Evolutionary conservation across 2,888 invertebrate genomes (phyloP), one percentile per base, ranked within the genome.

Genomic region (Smittia aterrima): DNA sequence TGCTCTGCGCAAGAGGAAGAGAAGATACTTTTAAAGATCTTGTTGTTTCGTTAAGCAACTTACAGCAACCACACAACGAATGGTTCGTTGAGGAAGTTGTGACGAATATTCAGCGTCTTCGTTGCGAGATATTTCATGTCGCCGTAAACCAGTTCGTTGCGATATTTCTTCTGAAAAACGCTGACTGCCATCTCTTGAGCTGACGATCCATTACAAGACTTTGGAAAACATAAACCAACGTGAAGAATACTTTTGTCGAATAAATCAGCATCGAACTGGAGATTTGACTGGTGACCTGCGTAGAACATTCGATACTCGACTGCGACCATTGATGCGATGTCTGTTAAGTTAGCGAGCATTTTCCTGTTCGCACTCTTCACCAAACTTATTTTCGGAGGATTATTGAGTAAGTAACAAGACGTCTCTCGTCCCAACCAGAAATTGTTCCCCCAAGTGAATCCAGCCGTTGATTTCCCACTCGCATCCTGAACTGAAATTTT

Each of bases 361-460:
- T 47, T 40, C n/a, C 27, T 24, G 20, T 22, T 41, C 2, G 38
- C 25, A 41, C 27, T 74, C 0, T 22, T n/a, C n/a, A n/a, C 1
- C 16, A 74, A n/a, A 20, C 16, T n/a, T 27, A 74, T 74, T 41
- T 9, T 47, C 16, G 47, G 66, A 0, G 74, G 74, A 18, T 64
- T 1, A 27, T 74, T 74, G 7, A 74, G 18, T 4, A 40, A 4
- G 11, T 25, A 9, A 20, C 64, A 74, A 76, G 16, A 75, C 85
- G 85, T 68, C 83, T 47, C 81, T 3, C 77, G 78, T 40, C 85
- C 85, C 16, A 84, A 62, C 85, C 85, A 85, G 24, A 81, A 81
- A 78, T 84, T 85, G 77, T 85, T 84, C 1, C 85, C 85, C 70
- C 82, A 82, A 2, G 83, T 75, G 76, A 85, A 85, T 13, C 84